These are phyloP conservation scores for Sturnira hondurensis DNA, from an alignment of 2,113 vertebrate species.

Conservation along the genomic window DNA sequence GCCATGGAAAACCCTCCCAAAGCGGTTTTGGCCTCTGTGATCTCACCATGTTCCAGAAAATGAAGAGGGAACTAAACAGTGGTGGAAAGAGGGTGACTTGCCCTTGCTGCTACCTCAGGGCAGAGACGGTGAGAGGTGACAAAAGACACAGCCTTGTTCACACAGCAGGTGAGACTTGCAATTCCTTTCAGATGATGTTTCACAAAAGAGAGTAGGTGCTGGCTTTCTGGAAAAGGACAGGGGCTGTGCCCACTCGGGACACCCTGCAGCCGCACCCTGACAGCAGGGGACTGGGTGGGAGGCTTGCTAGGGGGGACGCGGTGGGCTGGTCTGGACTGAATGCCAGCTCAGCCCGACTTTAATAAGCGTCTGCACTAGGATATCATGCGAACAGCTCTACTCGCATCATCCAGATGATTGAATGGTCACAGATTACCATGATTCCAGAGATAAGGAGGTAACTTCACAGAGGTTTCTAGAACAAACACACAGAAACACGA, in stretches of 20 bases:
- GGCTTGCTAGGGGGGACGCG: fast-evolving
- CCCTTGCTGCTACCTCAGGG: neutral
- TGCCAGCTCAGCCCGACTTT: fast-evolving
- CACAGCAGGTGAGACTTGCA: fast-evolving
- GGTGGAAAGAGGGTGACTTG: too few species aligned
- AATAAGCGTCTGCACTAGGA: neutral
- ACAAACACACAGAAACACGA: neutral
- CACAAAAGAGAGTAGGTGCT: neutral
- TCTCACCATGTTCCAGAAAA: neutral
- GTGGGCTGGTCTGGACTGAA: fast-evolving
- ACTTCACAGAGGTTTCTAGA: neutral
- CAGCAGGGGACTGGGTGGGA: too few species aligned
- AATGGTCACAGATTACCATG: neutral
- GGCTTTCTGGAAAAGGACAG: neutral
- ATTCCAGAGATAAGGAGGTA: neutral
- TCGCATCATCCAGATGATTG: neutral
- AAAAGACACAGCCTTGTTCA: neutral
- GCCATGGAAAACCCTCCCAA: neutral
- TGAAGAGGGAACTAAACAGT: neutral
- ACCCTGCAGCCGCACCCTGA: too few species aligned
- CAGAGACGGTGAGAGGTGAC: too few species aligned
- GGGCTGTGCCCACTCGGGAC: fast-evolving
- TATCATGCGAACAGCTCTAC: fast-evolving
- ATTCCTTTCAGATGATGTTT: neutral
- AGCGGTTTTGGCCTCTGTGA: fast-evolving